These are phyloP conservation scores for Drosophila pseudotalamancana DNA, from an alignment of 2,888 invertebrate genomes.

Conservation along the genomic window DNA sequence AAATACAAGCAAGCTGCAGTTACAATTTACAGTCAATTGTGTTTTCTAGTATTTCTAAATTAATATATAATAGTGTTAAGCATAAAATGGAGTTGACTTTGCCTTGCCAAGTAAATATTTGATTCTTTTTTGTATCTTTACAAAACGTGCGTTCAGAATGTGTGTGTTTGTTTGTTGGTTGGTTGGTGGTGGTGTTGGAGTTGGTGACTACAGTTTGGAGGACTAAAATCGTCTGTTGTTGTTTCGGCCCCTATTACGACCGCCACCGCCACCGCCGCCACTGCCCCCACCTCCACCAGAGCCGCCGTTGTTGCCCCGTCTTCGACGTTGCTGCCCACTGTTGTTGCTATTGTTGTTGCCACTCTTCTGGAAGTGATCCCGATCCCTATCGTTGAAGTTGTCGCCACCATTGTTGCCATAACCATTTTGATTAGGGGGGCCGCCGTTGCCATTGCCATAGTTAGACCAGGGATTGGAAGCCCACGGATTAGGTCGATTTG, in stretches of 20 bases:
- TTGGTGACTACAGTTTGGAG: background rate
- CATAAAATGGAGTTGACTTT: slow-evolving; percentile 20
- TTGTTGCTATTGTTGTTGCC: slow-evolving; percentile 37
- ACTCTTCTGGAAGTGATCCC: slow-evolving; percentile 58
- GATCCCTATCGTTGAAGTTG: slow-evolving; percentile 58
- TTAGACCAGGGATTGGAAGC: slow-evolving; percentile 65
- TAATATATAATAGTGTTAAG: slow-evolving; percentile 42
- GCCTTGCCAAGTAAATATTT: slow-evolving; percentile 19
- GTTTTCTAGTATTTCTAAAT: slow-evolving; percentile 29
- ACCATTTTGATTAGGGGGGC: slow-evolving; percentile 59
- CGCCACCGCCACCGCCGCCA: slow-evolving; percentile 29
- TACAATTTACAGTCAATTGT: slow-evolving; percentile 26
- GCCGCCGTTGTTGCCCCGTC: slow-evolving; percentile 62
- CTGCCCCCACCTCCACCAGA: slow-evolving; percentile 49
- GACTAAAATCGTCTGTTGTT: slow-evolving; percentile 78
- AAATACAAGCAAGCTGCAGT: slow-evolving; percentile 8
- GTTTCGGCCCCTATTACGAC: slow-evolving; percentile 67
- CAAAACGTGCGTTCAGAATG: slow-evolving; percentile 39
- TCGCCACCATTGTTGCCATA: slow-evolving; percentile 48
- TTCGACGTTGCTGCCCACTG: slow-evolving; percentile 58
- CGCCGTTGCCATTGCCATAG: slow-evolving; percentile 54
- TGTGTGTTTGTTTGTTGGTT: slow-evolving; percentile 7
- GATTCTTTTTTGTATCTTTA: slow-evolving; percentile 19
- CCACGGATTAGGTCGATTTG: slow-evolving; percentile 72
- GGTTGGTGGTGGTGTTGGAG: slow-evolving; percentile 1